Conservation (phyloP, 2,113 vertebrate species). For the Phocoena phocoena region DNA sequence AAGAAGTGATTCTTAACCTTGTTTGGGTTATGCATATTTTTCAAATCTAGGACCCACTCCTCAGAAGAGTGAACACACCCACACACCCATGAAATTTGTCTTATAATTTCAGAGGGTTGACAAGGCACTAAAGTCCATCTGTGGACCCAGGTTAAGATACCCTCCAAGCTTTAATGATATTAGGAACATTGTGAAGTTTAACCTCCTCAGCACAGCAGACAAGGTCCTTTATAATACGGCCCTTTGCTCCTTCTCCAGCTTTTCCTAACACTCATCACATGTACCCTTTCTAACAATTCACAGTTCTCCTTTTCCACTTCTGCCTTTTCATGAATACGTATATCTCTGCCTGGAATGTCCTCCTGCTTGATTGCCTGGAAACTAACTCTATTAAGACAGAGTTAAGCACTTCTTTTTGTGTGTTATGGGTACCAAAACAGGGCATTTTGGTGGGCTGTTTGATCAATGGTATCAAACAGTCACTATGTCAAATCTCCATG, state of each 20-base stretch:
- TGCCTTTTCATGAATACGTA: neutral
- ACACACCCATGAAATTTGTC: neutral
- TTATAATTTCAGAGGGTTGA: neutral
- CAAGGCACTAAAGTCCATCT: neutral
- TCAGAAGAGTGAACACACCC: neutral
- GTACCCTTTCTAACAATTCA: neutral
- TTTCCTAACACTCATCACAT: neutral
- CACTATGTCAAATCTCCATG: neutral
- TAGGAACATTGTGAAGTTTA: neutral
- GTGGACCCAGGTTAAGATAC: neutral
- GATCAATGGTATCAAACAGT: neutral
- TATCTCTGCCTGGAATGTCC: neutral
- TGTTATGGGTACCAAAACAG: neutral
- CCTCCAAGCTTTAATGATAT: neutral
- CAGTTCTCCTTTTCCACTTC: constrained; percentile 31
- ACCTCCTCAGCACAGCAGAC: neutral
- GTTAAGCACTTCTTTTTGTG: neutral
- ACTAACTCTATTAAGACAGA: neutral
- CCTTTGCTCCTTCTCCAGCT: neutral
- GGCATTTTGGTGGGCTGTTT: neutral
- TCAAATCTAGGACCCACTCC: neutral
- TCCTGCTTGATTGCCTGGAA: neutral
- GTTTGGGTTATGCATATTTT: neutral
- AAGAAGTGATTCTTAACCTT: neutral
- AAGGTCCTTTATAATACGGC: neutral